phyloP scores from a whole-genome alignment of 2,888 invertebrate genomes.

The Macrophya alboannulata region DNA sequence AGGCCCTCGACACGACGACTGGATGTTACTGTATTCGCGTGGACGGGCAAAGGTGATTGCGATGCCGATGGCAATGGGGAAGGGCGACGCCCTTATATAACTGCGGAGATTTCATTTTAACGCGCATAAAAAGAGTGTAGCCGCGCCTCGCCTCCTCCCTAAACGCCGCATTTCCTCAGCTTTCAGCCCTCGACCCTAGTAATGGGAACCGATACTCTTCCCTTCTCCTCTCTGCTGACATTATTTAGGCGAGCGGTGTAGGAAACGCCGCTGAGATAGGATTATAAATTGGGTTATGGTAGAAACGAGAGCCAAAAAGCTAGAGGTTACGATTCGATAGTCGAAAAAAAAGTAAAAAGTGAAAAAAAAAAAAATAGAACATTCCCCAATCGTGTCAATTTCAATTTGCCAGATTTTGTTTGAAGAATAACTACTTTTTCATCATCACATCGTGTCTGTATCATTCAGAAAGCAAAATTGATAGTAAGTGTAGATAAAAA shows the following conservation, averaged over 20 bases:
- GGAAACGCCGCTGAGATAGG: constrained; percentile 41
- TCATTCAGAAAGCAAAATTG: too few species aligned
- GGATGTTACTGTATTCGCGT: constrained; percentile 20
- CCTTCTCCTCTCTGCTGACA: constrained; percentile 14
- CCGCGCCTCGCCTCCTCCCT: constrained; percentile 43
- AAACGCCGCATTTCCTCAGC: constrained; percentile 53
- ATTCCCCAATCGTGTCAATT: not conserved
- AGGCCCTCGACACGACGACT: not conserved
- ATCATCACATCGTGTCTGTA: not conserved
- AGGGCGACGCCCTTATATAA: constrained; percentile 31
- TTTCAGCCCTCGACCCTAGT: constrained; percentile 52
- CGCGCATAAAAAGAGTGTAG: constrained; percentile 50
- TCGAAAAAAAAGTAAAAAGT: too few species aligned
- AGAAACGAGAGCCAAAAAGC: constrained; percentile 25
- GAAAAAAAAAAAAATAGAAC: not conserved
- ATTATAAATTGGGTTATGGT: constrained; percentile 45
- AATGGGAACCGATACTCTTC: constrained; percentile 51
- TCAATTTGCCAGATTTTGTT: not conserved
- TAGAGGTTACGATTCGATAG: not conserved
- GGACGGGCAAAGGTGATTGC: constrained; percentile 44
- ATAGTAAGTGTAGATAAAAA: not conserved
- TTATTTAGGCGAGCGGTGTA: constrained; percentile 44
- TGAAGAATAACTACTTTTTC: not conserved
- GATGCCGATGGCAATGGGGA: constrained; percentile 3
- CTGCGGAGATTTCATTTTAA: constrained; percentile 53